A percentile compares a stretch with the other conserved stretches of the same genome.
Evolutionary conservation across 2,888 invertebrate genomes (phyloP).

Genomic region (Cylloceria caligata): DNA sequence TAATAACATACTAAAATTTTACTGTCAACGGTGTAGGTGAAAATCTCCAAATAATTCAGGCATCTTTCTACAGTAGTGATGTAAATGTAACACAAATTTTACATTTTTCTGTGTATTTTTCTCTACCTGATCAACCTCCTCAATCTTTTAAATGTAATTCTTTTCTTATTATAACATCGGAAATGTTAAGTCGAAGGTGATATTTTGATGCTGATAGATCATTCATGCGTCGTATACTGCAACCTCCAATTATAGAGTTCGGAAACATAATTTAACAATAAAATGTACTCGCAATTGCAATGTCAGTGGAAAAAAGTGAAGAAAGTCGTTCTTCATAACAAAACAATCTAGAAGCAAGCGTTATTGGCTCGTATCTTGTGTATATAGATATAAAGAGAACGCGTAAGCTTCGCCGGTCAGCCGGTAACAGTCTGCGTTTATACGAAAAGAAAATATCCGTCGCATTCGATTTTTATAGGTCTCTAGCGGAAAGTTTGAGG

Average conservation of each 20-base stretch:
- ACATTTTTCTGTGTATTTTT: too few relatives aligned
- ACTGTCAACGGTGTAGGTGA: too few relatives aligned
- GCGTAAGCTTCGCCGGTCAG: not conserved
- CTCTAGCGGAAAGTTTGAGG: not conserved
- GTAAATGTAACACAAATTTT: too few relatives aligned
- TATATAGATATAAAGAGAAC: not conserved
- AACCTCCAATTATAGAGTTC: not conserved
- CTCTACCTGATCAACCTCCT: too few relatives aligned
- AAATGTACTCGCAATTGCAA: not conserved
- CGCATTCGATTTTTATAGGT: conserved; percentile 31
- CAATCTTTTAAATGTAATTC: not conserved
- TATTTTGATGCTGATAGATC: too few relatives aligned
- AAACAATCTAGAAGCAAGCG: not conserved
- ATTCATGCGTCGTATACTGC: not conserved
- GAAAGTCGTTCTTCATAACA: not conserved
- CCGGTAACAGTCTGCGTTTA: not conserved
- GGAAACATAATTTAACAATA: not conserved
- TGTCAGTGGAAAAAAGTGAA: not conserved
- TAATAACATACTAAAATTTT: too few relatives aligned
- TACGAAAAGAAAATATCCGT: conserved; percentile 8
- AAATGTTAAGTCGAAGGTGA: not conserved
- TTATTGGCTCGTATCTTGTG: not conserved
- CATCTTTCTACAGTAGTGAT: too few relatives aligned
- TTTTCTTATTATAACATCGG: too few relatives aligned
- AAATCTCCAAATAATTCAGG: too few relatives aligned